A percentile compares a stretch with the other conserved stretches of the same genome.
Evolutionary conservation across 2,888 invertebrate genomes (phyloP).

Genomic region (Drosophila pegasa): DNA sequence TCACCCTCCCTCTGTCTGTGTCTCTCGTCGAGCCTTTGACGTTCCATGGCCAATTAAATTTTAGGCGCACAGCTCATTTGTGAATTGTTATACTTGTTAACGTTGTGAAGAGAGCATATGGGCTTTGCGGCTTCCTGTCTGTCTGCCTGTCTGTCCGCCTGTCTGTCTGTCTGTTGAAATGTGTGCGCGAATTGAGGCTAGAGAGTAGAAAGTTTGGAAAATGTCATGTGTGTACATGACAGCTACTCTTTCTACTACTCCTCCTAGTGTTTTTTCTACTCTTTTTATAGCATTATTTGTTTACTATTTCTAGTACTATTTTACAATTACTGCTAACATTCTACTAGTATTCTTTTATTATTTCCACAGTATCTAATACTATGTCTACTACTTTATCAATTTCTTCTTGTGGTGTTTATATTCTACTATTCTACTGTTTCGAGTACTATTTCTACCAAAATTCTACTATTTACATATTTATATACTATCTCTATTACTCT

Average conservation of each 20-base stretch:
- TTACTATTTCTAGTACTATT: background rate
- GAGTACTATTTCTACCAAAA: no score
- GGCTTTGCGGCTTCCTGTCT: background rate
- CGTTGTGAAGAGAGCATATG: background rate
- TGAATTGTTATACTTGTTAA: background rate
- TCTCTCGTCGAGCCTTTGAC: background rate
- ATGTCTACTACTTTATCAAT: no score
- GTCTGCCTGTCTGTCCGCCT: background rate
- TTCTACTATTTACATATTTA: no score
- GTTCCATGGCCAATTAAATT: slow-evolving; percentile 1
- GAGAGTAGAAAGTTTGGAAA: background rate
- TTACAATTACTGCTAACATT: no score
- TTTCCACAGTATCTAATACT: no score
- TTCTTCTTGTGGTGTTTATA: no score
- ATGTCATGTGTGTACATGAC: background rate
- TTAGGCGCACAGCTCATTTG: slow-evolving; percentile 6
- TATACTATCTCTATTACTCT: no score
- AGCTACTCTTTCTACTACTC: background rate
- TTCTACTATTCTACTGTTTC: background rate
- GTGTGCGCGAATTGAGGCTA: background rate
- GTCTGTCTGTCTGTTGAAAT: background rate
- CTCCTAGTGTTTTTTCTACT: background rate
- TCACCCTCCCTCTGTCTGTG: background rate
- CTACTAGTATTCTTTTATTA: no score
- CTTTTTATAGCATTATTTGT: background rate